Percentiles rank a stretch among this genome's conserved stretches.
Conservation (phyloP, 2,888 invertebrate species). For the Magallana nippona region DNA sequence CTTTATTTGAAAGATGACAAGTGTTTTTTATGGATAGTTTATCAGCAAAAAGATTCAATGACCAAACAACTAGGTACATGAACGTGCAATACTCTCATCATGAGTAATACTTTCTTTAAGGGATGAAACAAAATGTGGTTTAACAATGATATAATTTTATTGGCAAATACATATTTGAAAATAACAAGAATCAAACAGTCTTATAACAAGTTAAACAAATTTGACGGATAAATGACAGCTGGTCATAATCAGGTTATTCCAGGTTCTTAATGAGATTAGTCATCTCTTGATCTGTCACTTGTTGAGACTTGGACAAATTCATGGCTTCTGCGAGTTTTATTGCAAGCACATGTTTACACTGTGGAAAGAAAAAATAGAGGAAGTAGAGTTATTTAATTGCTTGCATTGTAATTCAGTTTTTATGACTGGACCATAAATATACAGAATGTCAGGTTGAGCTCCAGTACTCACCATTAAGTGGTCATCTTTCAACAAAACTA, state of each 20-base stretch:
- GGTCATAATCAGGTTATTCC: not conserved
- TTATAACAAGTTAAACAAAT: too few species aligned
- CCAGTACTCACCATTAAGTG: slow-evolving; percentile 64
- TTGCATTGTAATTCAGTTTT: not conserved
- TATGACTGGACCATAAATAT: not conserved
- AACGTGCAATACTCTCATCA: too few species aligned
- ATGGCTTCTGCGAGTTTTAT: slow-evolving; percentile 68
- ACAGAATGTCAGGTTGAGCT: not conserved
- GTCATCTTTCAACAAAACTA: slow-evolving; percentile 61
- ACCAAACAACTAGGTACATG: too few species aligned
- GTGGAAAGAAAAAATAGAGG: slow-evolving; percentile 47
- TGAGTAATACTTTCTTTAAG: too few species aligned
- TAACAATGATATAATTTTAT: too few species aligned
- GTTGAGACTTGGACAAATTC: slow-evolving; percentile 54
- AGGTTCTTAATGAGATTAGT: slow-evolving; percentile 41
- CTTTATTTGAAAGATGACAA: too few species aligned
- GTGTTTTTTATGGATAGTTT: too few species aligned
- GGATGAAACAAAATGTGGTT: too few species aligned
- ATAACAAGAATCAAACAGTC: too few species aligned
- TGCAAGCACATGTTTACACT: slow-evolving; percentile 77
- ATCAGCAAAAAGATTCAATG: too few species aligned
- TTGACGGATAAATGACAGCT: too few species aligned
- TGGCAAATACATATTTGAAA: too few species aligned
- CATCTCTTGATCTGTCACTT: slow-evolving; percentile 66
- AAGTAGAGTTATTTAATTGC: not conserved